Base-by-base conservation (phyloP, 2,797 vertebrate species). In the Tokudaia tokunoshimensis region DNA sequence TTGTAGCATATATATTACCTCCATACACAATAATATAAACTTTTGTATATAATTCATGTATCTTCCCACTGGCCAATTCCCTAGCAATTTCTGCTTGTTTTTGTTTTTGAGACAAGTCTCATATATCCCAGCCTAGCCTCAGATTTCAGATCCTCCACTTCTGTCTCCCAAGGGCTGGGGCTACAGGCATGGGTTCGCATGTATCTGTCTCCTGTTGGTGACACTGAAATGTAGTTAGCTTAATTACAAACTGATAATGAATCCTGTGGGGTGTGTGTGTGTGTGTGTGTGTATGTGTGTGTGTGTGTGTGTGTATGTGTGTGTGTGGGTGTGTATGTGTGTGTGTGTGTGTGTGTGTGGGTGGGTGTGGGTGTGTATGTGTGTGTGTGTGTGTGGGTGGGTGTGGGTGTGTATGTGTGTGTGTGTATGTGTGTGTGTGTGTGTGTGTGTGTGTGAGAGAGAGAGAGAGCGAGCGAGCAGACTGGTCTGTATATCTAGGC, bases 151-250 rank as follows among this genome's bases (percentile, higher is more conserved):
- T n/a, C 5, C 61, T 84, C 41, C 63, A 22, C 29, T 41, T 34
- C 41, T 44, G 12, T 61, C 17, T 47, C 31, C 63, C 65, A 24
- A 52, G 47, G 9, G 6, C 83, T 50, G 29, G 63, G 83, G 6
- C 20, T 86, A 10, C 47, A 37, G 47, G 12, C 84, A 70, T 17
- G 65, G 37, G 47, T 11, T 70, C 31, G n/a, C 34, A 6, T n/a
- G 1, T n/a, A 11, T 92, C n/a, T 52, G 44, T 92, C 74, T 95
- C 47, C n/a, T 87, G 72, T 55, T 92, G 57, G 34, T 92, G n/a
- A 50, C 37, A 65, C 87, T 75, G 81, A 12, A 72, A 24, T 63
- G 31, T 34, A 63, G 41, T 55, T 44, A n/a, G 7, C 76, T 95
- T 87, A 57, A n/a, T 31, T 17, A 88, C 59, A 74, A 9, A 34